A percentile compares a stretch with the other conserved stretches of the same genome.
phyloP scores from a whole-genome alignment of 2,797 vertebrate genomes.

The Darevskia nairensis region DNA sequence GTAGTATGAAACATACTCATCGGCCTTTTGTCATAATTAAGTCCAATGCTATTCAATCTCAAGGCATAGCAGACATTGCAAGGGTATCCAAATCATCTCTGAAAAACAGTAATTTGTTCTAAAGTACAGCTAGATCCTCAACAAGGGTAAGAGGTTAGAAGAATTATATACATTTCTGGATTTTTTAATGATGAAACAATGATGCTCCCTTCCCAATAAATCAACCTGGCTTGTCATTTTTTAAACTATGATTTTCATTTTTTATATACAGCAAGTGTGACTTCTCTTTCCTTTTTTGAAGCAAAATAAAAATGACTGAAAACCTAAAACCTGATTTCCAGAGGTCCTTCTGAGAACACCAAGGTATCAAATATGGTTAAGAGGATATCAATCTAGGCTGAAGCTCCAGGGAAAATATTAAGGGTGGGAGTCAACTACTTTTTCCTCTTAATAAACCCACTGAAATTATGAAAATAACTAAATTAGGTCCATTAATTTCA shows the following conservation, averaged over 20 bases:
- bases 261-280: conserved; percentile 54
- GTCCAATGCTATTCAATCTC: conserved; percentile 66
- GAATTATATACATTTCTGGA: conserved; percentile 23
- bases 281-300: conserved; percentile 66
- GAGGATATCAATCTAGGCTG: conserved; percentile 39
- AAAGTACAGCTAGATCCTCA: conserved; percentile 48
- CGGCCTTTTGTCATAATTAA: conserved; percentile 72
- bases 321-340: conserved; percentile 59
- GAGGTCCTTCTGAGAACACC: conserved; percentile 35
- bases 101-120: conserved; percentile 65
- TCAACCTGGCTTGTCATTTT: conserved; percentile 45
- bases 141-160: conserved; percentile 54
- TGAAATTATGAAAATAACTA: too few relatives aligned
- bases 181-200: conserved; percentile 43
- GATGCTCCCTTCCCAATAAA: conserved; percentile 73
- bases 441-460: too few relatives aligned
- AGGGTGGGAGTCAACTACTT: not conserved
- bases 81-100: conserved; percentile 53
- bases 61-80: conserved; percentile 57
- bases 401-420: not conserved
- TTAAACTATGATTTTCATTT: conserved; percentile 61
- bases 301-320: conserved; percentile 61
- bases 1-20: conserved; percentile 54
- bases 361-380: not conserved
- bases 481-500: too few relatives aligned